A percentile compares a stretch with the other conserved stretches of the same genome.
Evolutionary conservation across 2,888 invertebrate genomes (phyloP).

Genomic region (Ommatoiulus sabulosus): DNA sequence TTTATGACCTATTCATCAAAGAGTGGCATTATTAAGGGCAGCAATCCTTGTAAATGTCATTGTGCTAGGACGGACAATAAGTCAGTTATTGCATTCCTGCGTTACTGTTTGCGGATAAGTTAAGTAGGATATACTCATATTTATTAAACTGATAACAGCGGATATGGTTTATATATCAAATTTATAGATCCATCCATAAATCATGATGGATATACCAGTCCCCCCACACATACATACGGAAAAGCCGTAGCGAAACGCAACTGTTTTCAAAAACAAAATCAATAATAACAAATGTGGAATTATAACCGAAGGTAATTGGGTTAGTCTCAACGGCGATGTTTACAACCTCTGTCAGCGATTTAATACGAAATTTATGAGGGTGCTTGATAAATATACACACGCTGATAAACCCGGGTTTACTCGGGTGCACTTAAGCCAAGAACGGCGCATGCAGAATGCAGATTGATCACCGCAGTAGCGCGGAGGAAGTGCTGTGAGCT

Average conservation of each 20-base stretch:
- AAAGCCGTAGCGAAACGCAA: not conserved
- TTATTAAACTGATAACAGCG: constrained; percentile 41
- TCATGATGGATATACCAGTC: not conserved
- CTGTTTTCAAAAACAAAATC: constrained; percentile 11
- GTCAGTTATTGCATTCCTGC: constrained; percentile 15
- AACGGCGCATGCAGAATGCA: no score
- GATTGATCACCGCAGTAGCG: no score
- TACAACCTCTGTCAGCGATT: constrained; percentile 23
- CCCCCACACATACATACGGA: not conserved
- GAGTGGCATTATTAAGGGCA: constrained; percentile 52
- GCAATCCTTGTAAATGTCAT: constrained; percentile 48
- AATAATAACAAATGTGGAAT: constrained; percentile 39
- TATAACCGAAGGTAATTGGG: constrained; percentile 32
- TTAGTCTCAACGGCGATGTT: constrained; percentile 25
- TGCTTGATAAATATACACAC: not conserved
- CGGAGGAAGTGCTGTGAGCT: no score
- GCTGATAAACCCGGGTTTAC: not conserved
- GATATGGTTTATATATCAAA: constrained; percentile 43
- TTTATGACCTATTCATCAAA: constrained; percentile 50
- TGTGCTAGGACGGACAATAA: constrained; percentile 44
- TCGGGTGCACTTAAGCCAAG: not conserved
- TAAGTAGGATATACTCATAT: constrained; percentile 48
- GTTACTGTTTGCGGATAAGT: constrained; percentile 47
- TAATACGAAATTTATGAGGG: constrained; percentile 33
- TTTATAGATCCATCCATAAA: constrained; percentile 14